Conservation (phyloP, 2,797 vertebrate genomes). For the Danio choprae region DNA sequence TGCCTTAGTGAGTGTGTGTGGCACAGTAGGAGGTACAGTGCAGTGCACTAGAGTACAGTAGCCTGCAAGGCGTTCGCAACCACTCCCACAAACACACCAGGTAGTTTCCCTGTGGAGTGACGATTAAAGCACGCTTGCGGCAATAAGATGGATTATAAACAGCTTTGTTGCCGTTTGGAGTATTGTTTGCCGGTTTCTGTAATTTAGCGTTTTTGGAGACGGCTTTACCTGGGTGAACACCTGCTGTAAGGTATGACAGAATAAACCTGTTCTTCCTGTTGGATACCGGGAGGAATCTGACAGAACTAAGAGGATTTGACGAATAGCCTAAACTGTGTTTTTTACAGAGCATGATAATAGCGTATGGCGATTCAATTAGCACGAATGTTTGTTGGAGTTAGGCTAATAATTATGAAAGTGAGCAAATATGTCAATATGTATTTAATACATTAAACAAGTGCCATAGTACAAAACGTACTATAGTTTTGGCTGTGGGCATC, state of each 20-base stretch:
- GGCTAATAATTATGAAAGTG: too few relatives aligned
- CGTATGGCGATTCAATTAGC: too few relatives aligned
- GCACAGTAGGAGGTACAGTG: background rate
- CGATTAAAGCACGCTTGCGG: background rate
- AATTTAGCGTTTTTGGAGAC: background rate
- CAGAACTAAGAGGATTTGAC: background rate
- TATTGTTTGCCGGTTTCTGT: background rate
- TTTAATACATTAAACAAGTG: too few relatives aligned
- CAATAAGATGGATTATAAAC: background rate
- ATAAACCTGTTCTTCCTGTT: background rate
- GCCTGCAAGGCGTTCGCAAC: background rate
- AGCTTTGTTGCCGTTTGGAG: background rate
- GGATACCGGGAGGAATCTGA: background rate
- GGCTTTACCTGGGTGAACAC: slow-evolving; percentile 7
- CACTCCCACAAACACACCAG: slow-evolving; percentile 30
- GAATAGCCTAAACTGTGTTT: background rate
- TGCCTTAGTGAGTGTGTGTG: background rate
- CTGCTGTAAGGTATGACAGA: background rate
- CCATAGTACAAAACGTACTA: too few relatives aligned
- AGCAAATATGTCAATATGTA: too few relatives aligned
- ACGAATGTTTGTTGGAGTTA: too few relatives aligned
- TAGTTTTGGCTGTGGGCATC: too few relatives aligned
- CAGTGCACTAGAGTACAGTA: background rate
- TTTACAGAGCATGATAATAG: too few relatives aligned
- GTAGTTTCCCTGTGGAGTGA: background rate